These are phyloP conservation scores for Seira musarum DNA, from an alignment of 2,888 invertebrate genomes.

Conservation along the genomic window DNA sequence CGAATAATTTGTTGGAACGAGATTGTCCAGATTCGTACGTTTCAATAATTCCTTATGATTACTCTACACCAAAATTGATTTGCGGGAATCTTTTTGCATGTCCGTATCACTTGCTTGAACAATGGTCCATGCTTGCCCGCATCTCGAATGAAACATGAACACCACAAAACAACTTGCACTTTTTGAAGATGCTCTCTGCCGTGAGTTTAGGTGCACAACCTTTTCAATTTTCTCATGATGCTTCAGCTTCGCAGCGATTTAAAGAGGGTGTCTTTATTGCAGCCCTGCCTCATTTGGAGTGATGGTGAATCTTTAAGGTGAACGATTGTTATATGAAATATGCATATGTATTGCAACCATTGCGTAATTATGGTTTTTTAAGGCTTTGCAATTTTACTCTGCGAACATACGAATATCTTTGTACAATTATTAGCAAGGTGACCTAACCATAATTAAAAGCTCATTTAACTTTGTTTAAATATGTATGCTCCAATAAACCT, in stretches of 20 bases:
- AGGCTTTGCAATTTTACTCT: not conserved
- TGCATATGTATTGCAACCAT: not conserved
- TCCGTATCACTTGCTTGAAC: not conserved
- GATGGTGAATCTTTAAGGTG: slow-evolving; percentile 29
- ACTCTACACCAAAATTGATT: no score
- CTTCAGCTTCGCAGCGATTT: no score
- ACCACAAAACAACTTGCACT: not conserved
- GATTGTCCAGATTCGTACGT: no score
- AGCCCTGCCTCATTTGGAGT: slow-evolving; percentile 31
- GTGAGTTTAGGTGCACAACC: no score
- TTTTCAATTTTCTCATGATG: no score
- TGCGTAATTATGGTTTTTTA: not conserved
- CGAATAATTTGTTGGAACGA: no score
- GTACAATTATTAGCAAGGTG: not conserved
- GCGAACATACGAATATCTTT: not conserved
- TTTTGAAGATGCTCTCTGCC: no score
- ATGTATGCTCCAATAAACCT: no score
- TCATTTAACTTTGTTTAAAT: no score
- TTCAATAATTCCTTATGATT: no score
- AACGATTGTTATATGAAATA: slow-evolving; percentile 17
- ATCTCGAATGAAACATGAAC: not conserved
- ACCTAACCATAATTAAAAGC: no score
- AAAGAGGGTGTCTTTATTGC: slow-evolving; percentile 28
- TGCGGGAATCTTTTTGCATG: no score
- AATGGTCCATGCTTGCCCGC: not conserved